Conservation (phyloP, 1,140 invertebrate genomes). For the Plectrocnemia conspersa region DNA sequence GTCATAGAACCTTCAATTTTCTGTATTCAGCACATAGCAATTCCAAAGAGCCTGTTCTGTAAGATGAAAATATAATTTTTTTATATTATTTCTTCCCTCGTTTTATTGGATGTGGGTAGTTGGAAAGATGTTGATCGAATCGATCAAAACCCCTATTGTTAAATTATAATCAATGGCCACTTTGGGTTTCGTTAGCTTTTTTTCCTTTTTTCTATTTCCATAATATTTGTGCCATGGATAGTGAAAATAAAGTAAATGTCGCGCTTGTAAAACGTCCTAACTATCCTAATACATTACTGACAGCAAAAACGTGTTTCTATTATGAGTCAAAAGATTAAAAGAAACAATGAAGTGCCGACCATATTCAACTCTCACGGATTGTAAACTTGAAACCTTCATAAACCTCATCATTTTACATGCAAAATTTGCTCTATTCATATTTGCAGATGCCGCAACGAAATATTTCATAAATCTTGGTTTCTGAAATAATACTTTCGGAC, state of each 20-base stretch:
- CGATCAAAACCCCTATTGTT: conserved; percentile 18
- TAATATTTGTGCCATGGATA: conserved; percentile 15
- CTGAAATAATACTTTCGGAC: too few relatives aligned
- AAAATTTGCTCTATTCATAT: conserved; percentile 6
- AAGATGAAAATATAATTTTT: conserved; percentile 19
- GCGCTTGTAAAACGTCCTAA: conserved; percentile 14
- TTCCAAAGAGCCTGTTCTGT: conserved; percentile 14
- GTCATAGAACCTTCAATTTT: conserved; percentile 14
- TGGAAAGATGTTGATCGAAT: conserved; percentile 13
- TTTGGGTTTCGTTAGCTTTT: neutral
- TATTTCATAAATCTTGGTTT: too few relatives aligned
- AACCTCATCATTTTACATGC: conserved; percentile 4
- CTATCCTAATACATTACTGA: conserved; percentile 12
- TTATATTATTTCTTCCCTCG: conserved; percentile 21
- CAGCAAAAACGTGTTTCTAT: too few relatives aligned
- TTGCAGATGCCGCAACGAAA: too few relatives aligned
- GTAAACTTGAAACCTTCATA: conserved; percentile 6
- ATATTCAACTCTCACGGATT: conserved; percentile 7
- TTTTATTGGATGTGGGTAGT: conserved; percentile 17
- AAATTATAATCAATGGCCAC: conserved; percentile 14
- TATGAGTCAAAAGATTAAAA: too few relatives aligned
- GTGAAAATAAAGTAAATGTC: conserved; percentile 18
- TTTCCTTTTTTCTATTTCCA: conserved; percentile 9
- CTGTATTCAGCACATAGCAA: conserved; percentile 13
- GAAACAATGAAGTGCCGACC: conserved; percentile 10